These are phyloP conservation scores for Argynnis bischoffii DNA, from an alignment of 2,888 invertebrate genomes.

Conservation along the genomic window DNA sequence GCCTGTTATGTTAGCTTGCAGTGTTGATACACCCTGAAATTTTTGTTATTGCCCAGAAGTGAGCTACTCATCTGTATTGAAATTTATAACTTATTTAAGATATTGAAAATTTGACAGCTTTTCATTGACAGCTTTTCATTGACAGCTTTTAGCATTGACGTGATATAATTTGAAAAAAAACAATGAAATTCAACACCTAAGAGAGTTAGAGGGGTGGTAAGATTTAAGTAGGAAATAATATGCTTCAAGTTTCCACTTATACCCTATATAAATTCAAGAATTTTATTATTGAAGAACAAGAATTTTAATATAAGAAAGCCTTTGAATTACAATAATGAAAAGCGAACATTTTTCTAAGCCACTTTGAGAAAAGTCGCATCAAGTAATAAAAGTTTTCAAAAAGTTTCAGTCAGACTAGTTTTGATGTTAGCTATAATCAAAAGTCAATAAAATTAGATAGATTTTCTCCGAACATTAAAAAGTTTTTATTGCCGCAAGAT, in stretches of 20 bases:
- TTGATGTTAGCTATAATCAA: constrained; percentile 13
- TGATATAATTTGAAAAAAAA: background rate
- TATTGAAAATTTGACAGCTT: background rate
- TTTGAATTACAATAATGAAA: background rate
- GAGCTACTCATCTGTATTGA: too few relatives aligned
- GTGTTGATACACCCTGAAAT: too few relatives aligned
- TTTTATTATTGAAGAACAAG: too few relatives aligned
- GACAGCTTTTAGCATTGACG: background rate
- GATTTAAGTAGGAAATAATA: too few relatives aligned
- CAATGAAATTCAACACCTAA: background rate
- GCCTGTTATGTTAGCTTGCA: background rate
- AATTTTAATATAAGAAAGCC: too few relatives aligned
- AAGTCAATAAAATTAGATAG: constrained; percentile 29
- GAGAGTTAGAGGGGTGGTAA: too few relatives aligned
- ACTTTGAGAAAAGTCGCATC: constrained; percentile 2
- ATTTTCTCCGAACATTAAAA: constrained; percentile 31
- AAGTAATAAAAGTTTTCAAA: constrained; percentile 17
- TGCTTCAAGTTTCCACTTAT: too few relatives aligned
- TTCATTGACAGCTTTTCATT: background rate
- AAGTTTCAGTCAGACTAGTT: background rate
- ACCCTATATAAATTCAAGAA: too few relatives aligned
- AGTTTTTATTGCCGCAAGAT: constrained; percentile 35
- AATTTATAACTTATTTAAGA: too few relatives aligned
- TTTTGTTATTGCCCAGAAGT: too few relatives aligned
- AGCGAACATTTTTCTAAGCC: background rate